phyloP scores from a whole-genome alignment of 2,888 invertebrate species.

The Epistrophe eligans region DNA sequence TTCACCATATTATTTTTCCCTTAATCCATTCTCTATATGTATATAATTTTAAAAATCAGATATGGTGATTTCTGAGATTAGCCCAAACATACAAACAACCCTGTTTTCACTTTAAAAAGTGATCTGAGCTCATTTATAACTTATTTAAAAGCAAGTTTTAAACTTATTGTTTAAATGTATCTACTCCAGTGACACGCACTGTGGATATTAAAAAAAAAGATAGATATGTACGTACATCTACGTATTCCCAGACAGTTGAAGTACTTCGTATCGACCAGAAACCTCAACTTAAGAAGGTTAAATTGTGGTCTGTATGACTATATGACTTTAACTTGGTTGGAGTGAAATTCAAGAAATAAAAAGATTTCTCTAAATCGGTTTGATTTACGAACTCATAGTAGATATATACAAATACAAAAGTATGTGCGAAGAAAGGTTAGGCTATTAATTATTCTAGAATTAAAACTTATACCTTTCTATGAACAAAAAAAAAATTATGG shows the following conservation, averaged over 20 bases:
- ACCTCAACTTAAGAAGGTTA: slow-evolving; percentile 59
- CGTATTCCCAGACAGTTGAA: slow-evolving; percentile 16
- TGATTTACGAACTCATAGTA: background rate
- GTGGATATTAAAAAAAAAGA: background rate
- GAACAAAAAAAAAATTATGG: background rate
- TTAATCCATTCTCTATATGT: too few species aligned
- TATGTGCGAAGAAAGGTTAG: background rate
- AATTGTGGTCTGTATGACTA: slow-evolving; percentile 55
- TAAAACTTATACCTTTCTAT: slow-evolving; percentile 8
- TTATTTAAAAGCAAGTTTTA: too few species aligned
- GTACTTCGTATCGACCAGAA: slow-evolving; percentile 18
- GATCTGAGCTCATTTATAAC: too few species aligned
- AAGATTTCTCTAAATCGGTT: slow-evolving; percentile 41
- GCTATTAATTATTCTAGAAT: slow-evolving; percentile 10
- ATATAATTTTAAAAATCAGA: too few species aligned
- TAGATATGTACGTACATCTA: background rate
- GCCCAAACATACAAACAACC: too few species aligned
- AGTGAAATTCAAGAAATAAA: slow-evolving; percentile 59
- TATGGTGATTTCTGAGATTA: too few species aligned
- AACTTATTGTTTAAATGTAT: background rate
- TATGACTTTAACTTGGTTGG: background rate
- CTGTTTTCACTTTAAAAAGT: too few species aligned
- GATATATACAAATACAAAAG: background rate
- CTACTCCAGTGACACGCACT: background rate
- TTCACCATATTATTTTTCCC: too few species aligned